These are phyloP conservation scores for Athalia cordata DNA, from an alignment of 2,888 invertebrate species.

Conservation along the genomic window DNA sequence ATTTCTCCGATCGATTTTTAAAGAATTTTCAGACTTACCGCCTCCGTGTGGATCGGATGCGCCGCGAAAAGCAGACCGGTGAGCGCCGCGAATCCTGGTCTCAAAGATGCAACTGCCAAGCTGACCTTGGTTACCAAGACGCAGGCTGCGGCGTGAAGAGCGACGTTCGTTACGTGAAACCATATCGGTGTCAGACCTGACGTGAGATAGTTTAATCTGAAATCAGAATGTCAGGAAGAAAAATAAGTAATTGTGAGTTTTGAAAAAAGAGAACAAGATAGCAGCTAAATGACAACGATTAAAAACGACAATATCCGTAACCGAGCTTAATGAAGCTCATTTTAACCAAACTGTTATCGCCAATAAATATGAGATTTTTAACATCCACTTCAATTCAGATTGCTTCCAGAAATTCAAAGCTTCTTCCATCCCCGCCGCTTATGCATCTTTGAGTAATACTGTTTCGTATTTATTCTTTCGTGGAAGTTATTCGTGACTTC, in stretches of 20 bases:
- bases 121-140: conserved; percentile 83
- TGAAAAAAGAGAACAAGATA: neutral
- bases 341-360: too few relatives aligned
- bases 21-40: conserved; percentile 78
- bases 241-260: conserved; percentile 18
- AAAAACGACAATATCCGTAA: neutral
- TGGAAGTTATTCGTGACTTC: too few relatives aligned
- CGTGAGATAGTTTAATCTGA: conserved; percentile 84
- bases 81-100: conserved; percentile 82
- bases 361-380: too few relatives aligned
- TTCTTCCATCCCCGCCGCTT: too few relatives aligned
- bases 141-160: conserved; percentile 85
- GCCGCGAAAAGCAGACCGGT: conserved; percentile 87
- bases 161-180: conserved; percentile 88
- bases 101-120: conserved; percentile 80
- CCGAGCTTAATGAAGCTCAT: neutral
- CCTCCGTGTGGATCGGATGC: conserved; percentile 93
- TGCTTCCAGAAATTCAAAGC: too few relatives aligned
- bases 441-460: too few relatives aligned
- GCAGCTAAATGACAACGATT: neutral
- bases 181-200: conserved; percentile 84
- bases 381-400: too few relatives aligned
- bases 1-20: too few relatives aligned
- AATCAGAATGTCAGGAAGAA: conserved; percentile 68
- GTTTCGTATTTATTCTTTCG: too few relatives aligned